Evolutionary conservation across 2,113 vertebrate genomes (phyloP).

Genomic region (Podocnemis expansa): DNA sequence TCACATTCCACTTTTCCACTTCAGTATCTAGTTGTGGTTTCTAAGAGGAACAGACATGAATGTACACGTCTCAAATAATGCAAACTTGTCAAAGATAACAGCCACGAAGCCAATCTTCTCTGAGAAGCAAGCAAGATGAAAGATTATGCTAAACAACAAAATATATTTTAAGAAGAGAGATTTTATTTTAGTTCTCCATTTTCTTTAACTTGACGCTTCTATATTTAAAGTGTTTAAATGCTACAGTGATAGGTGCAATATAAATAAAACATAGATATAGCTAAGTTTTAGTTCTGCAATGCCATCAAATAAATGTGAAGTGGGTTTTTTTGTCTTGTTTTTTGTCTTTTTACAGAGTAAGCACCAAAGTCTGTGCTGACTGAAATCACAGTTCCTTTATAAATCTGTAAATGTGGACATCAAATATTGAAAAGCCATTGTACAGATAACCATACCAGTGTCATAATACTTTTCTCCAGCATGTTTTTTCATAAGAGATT

Average conservation of each 20-base stretch:
- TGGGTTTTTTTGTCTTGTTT: too few relatives aligned
- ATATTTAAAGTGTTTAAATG: neutral
- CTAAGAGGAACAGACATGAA: slow-evolving; percentile 29
- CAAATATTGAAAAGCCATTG: neutral
- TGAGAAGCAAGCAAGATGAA: neutral
- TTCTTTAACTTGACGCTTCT: neutral
- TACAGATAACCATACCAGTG: rapidly evolving
- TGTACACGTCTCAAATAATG: neutral
- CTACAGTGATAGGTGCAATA: neutral
- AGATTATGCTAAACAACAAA: neutral
- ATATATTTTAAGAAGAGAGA: neutral
- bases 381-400: neutral
- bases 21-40: slow-evolving; percentile 42
- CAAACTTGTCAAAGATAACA: slow-evolving; percentile 15
- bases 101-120: neutral
- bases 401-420: neutral
- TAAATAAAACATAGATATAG: neutral
- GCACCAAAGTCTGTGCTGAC: neutral
- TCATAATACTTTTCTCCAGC: neutral
- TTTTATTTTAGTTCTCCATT: neutral
- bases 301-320: neutral
- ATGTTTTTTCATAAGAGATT: neutral
- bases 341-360: rapidly evolving
- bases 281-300: neutral
- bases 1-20: slow-evolving; percentile 41